Conservation (phyloP, 2,113 vertebrate genomes). For the Neomonachus schauinslandi region DNA sequence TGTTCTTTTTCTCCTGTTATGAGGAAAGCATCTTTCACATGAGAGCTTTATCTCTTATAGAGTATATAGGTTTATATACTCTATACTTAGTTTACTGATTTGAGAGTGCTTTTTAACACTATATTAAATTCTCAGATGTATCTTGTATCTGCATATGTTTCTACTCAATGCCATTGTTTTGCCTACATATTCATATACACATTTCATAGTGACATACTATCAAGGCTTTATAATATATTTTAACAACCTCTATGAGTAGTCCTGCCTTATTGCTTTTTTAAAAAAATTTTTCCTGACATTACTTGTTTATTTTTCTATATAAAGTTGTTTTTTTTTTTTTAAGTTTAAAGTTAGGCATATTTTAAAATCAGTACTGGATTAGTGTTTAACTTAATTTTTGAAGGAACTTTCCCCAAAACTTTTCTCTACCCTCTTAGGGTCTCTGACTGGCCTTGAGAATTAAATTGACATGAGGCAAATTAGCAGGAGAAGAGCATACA, state of each 20-base stretch:
- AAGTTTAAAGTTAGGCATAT: neutral
- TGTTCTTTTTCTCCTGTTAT: neutral
- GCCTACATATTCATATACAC: neutral
- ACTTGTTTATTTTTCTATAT: neutral
- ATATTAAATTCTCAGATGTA: neutral
- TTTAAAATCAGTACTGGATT: neutral
- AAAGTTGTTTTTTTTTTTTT: neutral
- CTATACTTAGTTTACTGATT: neutral
- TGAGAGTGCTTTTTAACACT: neutral
- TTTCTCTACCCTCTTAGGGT: neutral
- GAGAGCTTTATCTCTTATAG: neutral
- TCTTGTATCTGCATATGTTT: neutral
- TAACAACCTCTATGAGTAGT: neutral
- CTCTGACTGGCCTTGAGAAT: neutral
- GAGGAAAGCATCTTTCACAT: neutral
- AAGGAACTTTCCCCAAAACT: neutral
- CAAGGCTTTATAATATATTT: neutral
- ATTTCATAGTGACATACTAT: neutral
- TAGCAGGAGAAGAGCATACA: neutral
- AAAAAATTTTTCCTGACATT: neutral
- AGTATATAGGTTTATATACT: no score
- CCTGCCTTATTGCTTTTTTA: neutral
- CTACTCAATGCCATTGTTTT: neutral
- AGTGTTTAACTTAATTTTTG: neutral
- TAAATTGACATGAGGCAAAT: neutral